Evolutionary conservation across 2,113 vertebrate genomes (phyloP), one percentile per base, ranked within the genome.

Genomic region (Sigmodon hispidus): DNA sequence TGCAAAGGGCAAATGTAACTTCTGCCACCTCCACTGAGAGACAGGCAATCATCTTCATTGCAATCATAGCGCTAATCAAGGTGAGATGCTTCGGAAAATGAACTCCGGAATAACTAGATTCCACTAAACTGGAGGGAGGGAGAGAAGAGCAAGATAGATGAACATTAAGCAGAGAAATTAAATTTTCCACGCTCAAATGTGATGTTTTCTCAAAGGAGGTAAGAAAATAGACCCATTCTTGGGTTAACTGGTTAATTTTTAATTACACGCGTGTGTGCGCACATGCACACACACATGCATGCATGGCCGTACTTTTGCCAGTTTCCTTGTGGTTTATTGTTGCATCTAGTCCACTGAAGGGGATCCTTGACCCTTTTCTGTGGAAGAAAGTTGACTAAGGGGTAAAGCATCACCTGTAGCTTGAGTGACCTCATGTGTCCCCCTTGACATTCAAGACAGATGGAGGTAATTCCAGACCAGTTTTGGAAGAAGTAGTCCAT

Each of bases 281-380:
- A 73, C 1, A 43, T 4, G 43, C 4, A 73, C 9, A 73, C 10
- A 26, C 1, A 73, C 0, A n/a, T 16, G 6, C 12, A n/a, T 6
- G 24, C n/a, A 11, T n/a, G n/a, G n/a, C n/a, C 34, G 83, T 63
- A 11, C 0, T 36, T 63, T 52, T 91, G 4, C 16, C 36, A 94
- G 79, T 80, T 89, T 87, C 31, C 48, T 50, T 86, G 48, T 31
- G 31, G 87, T 65, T 92, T 50, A 45, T 83, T 93, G 15, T 83
- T 93, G 15, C 7, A 26, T 93, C 76, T 5, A 52, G 17, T 76
- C 34, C 9, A 57, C 9, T 89, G 57, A 91, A 55, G 40, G 45
- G 90, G 84, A 95, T 80, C 13, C 55, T 94, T 86, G 15, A 43
- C 83, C 57, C 72, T 93, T 69, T 79, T 22, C 88, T 11, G 22